These are phyloP conservation scores for Haliclystus octoradiatus DNA, from an alignment of 30 jellyfish, hydroid and myxozoan species.

Conservation along the genomic window DNA sequence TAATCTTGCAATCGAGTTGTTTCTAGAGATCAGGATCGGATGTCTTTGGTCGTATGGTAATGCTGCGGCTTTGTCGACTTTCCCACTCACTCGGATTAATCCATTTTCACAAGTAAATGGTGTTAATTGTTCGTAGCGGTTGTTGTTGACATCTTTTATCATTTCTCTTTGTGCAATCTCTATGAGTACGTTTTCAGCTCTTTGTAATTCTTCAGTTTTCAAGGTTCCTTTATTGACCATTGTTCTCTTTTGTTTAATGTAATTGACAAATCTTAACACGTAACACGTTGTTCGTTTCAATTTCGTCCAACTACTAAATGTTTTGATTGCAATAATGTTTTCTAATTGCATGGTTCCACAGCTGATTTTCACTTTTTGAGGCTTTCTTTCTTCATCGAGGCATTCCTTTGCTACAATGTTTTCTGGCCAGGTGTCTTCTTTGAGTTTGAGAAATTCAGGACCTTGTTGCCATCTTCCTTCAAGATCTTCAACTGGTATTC, in stretches of 20 bases:
- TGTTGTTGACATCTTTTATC: too few relatives aligned
- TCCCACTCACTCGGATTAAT: too few relatives aligned
- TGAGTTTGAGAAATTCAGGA: slow-evolving; percentile 31
- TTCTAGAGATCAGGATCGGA: too few relatives aligned
- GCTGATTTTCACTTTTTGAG: slow-evolving; percentile 6
- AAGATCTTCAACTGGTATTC: slow-evolving; percentile 28
- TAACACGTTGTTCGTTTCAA: slow-evolving; percentile 27
- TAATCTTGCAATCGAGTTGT: too few relatives aligned
- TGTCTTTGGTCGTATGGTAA: too few relatives aligned
- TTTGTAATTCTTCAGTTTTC: too few relatives aligned
- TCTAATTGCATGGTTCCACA: too few relatives aligned
- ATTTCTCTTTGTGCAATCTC: too few relatives aligned
- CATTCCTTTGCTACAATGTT: slow-evolving; percentile 7
- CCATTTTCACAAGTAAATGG: too few relatives aligned
- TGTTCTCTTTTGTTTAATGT: slow-evolving; percentile 12
- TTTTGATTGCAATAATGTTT: slow-evolving; percentile 15
- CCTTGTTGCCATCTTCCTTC: slow-evolving; percentile 41
- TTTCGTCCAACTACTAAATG: slow-evolving; percentile 29
- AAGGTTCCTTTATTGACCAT: too few relatives aligned
- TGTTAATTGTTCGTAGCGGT: too few relatives aligned
- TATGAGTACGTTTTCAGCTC: slow-evolving; percentile 18
- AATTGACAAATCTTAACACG: slow-evolving; percentile 26
- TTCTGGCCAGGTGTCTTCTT: slow-evolving; percentile 20
- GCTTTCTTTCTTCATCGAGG: slow-evolving; percentile 7
- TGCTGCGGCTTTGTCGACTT: too few relatives aligned